Evolutionary conservation across 2,888 invertebrate species (phyloP).

Genomic region (Thecophora atra): DNA sequence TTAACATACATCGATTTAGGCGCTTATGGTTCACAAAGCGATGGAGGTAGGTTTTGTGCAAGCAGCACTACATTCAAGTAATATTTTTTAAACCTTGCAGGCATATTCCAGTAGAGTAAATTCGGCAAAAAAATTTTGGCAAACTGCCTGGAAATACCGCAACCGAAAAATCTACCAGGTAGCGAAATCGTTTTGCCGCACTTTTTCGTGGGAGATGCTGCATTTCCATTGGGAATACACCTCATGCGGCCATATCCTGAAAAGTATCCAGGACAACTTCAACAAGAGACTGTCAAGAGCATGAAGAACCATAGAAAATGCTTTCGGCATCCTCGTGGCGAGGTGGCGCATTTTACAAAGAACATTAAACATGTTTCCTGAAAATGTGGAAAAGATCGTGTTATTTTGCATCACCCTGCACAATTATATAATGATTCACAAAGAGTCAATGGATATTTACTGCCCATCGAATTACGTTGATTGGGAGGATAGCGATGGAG

Average conservation of each 20-base stretch:
- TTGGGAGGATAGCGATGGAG: background rate
- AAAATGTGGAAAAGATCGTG: constrained; percentile 40
- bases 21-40: constrained; percentile 29
- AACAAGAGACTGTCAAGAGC: constrained; percentile 40
- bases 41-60: constrained; percentile 30
- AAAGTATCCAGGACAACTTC: constrained; percentile 30
- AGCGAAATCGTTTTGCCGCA: background rate
- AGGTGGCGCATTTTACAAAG: constrained; percentile 42
- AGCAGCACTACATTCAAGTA: background rate
- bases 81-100: background rate
- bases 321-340: constrained; percentile 43
- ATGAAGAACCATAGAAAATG: constrained; percentile 37
- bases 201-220: constrained; percentile 28
- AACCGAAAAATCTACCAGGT: background rate
- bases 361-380: constrained; percentile 39
- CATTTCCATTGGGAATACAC: constrained; percentile 37
- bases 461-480: constrained; percentile 1
- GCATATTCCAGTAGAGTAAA: background rate
- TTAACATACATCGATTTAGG: constrained; percentile 37
- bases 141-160: background rate
- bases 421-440: constrained; percentile 39
- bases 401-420: constrained; percentile 41
- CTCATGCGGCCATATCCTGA: constrained; percentile 41
- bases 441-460: background rate
- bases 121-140: background rate